phyloP scores from a whole-genome alignment of 2,797 vertebrate species.

The Myotis pilosus region DNA sequence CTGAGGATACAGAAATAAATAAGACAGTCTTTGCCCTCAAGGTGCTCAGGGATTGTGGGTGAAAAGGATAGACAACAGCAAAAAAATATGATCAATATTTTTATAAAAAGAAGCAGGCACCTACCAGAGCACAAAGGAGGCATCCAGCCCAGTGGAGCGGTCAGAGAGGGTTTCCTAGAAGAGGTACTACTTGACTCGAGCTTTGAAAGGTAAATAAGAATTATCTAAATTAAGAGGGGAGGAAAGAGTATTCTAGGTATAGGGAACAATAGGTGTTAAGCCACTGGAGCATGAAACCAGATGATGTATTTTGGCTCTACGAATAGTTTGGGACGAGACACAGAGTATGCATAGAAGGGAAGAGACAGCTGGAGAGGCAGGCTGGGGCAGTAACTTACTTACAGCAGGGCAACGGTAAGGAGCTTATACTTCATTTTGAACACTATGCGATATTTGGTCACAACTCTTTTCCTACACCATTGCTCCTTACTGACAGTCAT shows the following conservation, averaged over 20 bases:
- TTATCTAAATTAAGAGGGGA: not conserved
- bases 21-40: not conserved
- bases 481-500: not conserved
- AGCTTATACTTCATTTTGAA: not conserved
- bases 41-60: not conserved
- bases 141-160: too few species aligned
- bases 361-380: conserved; percentile 19
- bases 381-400: not conserved
- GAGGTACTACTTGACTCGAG: not conserved
- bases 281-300: not conserved
- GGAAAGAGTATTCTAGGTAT: not conserved
- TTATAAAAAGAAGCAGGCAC: not conserved
- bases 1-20: not conserved
- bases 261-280: not conserved
- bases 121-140: not conserved
- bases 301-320: not conserved
- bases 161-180: not conserved
- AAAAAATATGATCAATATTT: not conserved
- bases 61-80: not conserved
- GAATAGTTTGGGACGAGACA: not conserved
- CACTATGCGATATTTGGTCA: not conserved
- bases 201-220: conserved; percentile 32
- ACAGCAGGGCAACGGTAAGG: not conserved
- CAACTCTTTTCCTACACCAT: not conserved
- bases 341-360: not conserved